Evolutionary conservation across 2,888 invertebrate genomes (phyloP), one percentile per base, ranked within the genome.

Genomic region (Volucella inflata): DNA sequence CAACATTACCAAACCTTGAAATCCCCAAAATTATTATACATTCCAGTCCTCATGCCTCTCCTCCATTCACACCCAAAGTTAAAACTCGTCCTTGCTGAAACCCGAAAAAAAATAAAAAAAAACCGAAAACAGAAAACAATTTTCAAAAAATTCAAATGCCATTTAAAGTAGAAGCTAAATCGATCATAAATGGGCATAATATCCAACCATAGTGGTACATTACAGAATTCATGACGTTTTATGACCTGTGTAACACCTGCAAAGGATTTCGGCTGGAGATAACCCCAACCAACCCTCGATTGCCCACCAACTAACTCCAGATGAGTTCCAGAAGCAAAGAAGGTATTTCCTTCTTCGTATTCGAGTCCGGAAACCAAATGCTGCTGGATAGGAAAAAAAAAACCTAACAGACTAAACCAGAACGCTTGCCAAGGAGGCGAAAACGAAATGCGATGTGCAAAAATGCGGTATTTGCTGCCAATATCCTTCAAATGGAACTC

Each of bases 191-290:
- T 67, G 74, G 72, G 62, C 53, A 77, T 57, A 75, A 75, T 71
- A 80, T 42, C 65, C 70, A 12, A 74, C 68, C 68, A 48, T 38
- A 42, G 55, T 71, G 71, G 72, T 70, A 60, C 59, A 74, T 74
- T 87, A 78, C 70, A 64, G 59, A 87, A 82, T 87, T 78, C 87
- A 87, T 87, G 82, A 65, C 74, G 70, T 78, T 87, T 87, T 87
- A 87, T 87, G 77, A 87, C 87, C 87, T 64, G 60, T 74, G 77
- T 82, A 82, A 78, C 87, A 87, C 87, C 87, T 87, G 87, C 68
- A 82, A 65, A 64, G 53, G 60, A 77, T 82, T 82, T 74, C 42
- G 42, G 55, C 16, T n/a, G n/a, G n/a, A n/a, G 16, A 6, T 30
- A 6, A 6, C 68, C 60, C 70, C 48, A 10, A 36, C 30, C 60